Percentiles rank a stretch among this genome's conserved stretches.
These are phyloP conservation scores for Ornithoptera priamus DNA, from an alignment of 2,888 invertebrate species.

Conservation along the genomic window DNA sequence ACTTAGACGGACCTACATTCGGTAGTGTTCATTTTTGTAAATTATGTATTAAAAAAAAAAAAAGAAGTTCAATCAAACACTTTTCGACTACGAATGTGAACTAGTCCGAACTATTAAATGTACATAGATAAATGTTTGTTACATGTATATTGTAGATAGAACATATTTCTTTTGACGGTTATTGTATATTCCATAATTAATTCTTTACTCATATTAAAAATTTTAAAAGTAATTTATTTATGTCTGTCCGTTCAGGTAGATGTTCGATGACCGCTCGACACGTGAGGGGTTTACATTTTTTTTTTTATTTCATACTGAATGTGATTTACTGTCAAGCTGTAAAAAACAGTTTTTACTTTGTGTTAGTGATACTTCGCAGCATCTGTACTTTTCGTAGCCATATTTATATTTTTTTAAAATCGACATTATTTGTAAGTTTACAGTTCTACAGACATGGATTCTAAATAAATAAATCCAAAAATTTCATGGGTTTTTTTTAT, in stretches of 20 bases:
- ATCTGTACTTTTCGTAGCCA: conserved; percentile 71
- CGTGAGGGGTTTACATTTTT: conserved; percentile 31
- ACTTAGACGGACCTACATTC: conserved; percentile 38
- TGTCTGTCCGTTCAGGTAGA: conserved; percentile 69
- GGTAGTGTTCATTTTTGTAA: conserved; percentile 61
- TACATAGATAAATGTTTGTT: conserved; percentile 80
- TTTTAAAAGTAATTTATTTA: conserved; percentile 68
- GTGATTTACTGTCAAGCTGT: conserved; percentile 58
- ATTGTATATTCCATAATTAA: conserved; percentile 71
- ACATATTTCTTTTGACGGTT: conserved; percentile 74
- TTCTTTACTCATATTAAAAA: conserved; percentile 62
- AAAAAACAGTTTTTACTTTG: conserved; percentile 53
- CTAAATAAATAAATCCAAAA: conserved; percentile 77
- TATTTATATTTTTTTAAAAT: conserved; percentile 76
- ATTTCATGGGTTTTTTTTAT: conserved; percentile 41
- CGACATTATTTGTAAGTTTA: conserved; percentile 73
- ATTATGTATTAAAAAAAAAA: conserved; percentile 65
- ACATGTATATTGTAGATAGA: conserved; percentile 80
- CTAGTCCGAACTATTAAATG: conserved; percentile 78
- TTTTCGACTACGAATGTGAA: conserved; percentile 72
- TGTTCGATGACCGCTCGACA: conserved; percentile 50
- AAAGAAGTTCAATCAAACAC: conserved; percentile 44
- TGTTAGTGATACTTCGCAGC: conserved; percentile 61
- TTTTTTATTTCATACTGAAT: conserved; percentile 45
- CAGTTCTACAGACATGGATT: conserved; percentile 76